Evolutionary conservation across 2,888 invertebrate species (phyloP), one percentile per base, ranked within the genome.

Genomic region (Melinaea marsaeus): DNA sequence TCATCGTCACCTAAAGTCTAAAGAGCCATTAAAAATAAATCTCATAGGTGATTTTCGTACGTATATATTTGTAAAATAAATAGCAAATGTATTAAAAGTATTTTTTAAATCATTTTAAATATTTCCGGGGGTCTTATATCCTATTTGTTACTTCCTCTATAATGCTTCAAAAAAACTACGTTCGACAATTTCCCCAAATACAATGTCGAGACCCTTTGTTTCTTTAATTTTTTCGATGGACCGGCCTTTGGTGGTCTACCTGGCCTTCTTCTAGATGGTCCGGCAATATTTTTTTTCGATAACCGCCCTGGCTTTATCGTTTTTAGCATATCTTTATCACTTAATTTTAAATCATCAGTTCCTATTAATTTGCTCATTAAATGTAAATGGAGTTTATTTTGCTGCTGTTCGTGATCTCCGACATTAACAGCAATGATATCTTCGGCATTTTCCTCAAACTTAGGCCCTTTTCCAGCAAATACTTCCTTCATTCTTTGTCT

Each of bases 401-500:
- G 6, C 51, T 51, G 32, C 3, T 22, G 2, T 51, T 51, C 51
- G 13, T 51, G 51, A 51, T 51, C 51, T 51, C 32, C 32, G 11
- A 32, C 51, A 51, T 51, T n/a, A 32, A 51, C 32, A 32, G 22
- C 51, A 45, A 22, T 60, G 34, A 54, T 47, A 42, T 69, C 68
- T 65, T 75, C 13, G 33, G 58, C 54, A 55, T 72, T 64, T 63
- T 77, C 3, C 75, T 13, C n/a, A 46, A 60, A 22, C 22, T 68
- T 67, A 5, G 71, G 61, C 13, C 47, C n/a, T 61, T 67, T 69
- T 6, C 69, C 67, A 35, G 68, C 54, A 46, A 75, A 57, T 33
- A 76, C 57, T 2, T 73, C 71, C 71, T 81, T 83, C 71, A 82
- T 76, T n/a, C 75, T 70, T 73, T 80, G 81, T 69, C 83, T 84